Evolutionary conservation across 2,797 vertebrate genomes (phyloP).

Genomic region (Enteromius paludinosus): DNA sequence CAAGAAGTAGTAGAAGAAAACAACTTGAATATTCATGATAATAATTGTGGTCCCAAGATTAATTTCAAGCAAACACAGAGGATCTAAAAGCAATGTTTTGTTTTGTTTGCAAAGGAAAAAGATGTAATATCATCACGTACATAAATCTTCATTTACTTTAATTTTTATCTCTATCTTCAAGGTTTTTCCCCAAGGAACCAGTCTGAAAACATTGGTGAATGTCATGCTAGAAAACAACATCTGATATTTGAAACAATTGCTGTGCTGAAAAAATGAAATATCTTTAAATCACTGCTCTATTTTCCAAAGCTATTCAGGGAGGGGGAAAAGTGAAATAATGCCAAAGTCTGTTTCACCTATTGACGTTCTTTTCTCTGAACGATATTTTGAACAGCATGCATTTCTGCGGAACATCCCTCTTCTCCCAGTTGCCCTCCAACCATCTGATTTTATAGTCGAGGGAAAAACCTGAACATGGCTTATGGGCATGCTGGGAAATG

Average conservation of each 20-base stretch:
- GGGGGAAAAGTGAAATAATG: slow-evolving; percentile 3
- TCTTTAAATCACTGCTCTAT: slow-evolving; percentile 5
- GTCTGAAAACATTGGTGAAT: neutral
- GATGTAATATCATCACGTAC: slow-evolving; percentile 13
- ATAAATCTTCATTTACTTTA: neutral
- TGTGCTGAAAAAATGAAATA: slow-evolving; percentile 36
- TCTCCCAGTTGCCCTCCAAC: slow-evolving; percentile 46
- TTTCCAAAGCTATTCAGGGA: slow-evolving; percentile 17
- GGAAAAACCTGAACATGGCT: slow-evolving; percentile 56
- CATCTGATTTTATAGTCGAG: slow-evolving; percentile 49
- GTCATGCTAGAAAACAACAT: neutral
- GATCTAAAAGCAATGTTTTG: slow-evolving; percentile 24
- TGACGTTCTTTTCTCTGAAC: slow-evolving; percentile 20
- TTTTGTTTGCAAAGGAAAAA: slow-evolving; percentile 33
- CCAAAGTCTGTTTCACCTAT: slow-evolving; percentile 45
- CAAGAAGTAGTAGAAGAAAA: slow-evolving; percentile 2
- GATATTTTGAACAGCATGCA: slow-evolving; percentile 52
- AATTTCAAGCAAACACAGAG: slow-evolving; percentile 22
- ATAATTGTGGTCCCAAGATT: slow-evolving; percentile 28
- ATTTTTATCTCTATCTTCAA: neutral
- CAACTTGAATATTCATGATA: neutral
- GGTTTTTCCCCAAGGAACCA: neutral
- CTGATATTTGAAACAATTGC: neutral
- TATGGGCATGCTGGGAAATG: slow-evolving; percentile 57
- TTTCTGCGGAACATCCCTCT: slow-evolving; percentile 49